These are phyloP conservation scores for Alaudala cheleensis DNA, from an alignment of 2,113 vertebrate species.

Conservation along the genomic window DNA sequence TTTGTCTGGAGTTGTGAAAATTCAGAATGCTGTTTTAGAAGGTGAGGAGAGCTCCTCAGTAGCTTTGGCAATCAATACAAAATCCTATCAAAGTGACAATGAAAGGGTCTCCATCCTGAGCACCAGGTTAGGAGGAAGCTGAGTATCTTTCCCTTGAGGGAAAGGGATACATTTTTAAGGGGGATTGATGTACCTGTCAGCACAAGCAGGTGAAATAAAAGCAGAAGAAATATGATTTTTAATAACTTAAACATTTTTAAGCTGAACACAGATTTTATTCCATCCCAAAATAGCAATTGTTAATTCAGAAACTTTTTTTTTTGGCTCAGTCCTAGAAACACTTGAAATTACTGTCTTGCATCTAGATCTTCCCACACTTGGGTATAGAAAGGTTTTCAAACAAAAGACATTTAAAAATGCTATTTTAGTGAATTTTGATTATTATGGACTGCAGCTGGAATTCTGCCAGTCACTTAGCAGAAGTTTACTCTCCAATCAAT, in stretches of 20 bases:
- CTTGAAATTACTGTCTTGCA: neutral
- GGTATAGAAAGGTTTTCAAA: neutral
- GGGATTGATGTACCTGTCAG: neutral
- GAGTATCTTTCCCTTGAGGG: neutral
- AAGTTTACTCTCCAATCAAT: conserved; percentile 49
- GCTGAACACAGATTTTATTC: neutral
- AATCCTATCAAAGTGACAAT: neutral
- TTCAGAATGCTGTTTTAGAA: neutral
- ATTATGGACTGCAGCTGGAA: conserved; percentile 16
- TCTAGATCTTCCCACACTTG: neutral
- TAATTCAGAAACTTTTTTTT: neutral
- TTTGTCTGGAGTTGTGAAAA: neutral
- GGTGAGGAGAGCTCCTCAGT: neutral
- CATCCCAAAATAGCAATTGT: neutral
- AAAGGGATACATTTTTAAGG: neutral
- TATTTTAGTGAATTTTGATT: conserved; percentile 23
- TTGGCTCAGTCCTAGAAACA: neutral
- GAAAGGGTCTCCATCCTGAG: neutral
- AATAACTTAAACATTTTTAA: neutral
- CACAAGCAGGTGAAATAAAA: neutral
- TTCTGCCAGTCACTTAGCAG: conserved; percentile 18
- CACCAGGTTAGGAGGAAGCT: neutral
- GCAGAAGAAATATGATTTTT: neutral
- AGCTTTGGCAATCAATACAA: neutral
- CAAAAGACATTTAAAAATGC: neutral